Evolutionary conservation across 1,140 invertebrate genomes (phyloP), one percentile per base, ranked within the genome.

Genomic region (Drosophila bifasciata): DNA sequence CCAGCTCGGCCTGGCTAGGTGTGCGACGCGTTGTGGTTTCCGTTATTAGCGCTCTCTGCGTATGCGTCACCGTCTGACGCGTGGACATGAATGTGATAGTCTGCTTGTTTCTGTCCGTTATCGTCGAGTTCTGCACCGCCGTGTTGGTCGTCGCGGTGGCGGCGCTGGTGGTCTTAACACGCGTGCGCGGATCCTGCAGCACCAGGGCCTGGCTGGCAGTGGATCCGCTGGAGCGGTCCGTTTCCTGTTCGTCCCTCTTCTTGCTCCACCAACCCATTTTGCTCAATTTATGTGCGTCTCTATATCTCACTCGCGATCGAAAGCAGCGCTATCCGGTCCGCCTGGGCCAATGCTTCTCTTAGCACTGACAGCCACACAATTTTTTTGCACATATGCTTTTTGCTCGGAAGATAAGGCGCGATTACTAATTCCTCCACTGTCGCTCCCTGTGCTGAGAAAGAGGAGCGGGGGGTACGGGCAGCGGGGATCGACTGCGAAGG

Each of bases 41-140:
- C n/a, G 83, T 91, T 16, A 91, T 58, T 5, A 50, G 48, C 0
- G 89, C 89, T 28, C 66, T 44, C 58, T 90, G 85, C 0, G 71
- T 79, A 76, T 84, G 86, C 68, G 89, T 91, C 76, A 91, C 89
- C 53, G 89, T 91, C 46, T 88, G 81, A 19, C 75, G 69, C 40
- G 86, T 89, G 17, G 85, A 74, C 17, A 62, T 43, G 28, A 76
- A 91, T 13, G 79, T 91, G 1, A 91, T 63, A 5, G 76, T 91
- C 5, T 85, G 81, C 11, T 66, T 84, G 44, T 90, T 89, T 25
- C 43, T 88, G 58, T 91, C 70, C 17, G 79, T 67, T 46, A 89
- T 91, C 1, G 89, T 91, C 0, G 89, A 86, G 50, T 78, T 91
- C 49, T 90, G 79, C 49, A 84, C 79, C 0, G 89, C 80, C 7